Percentiles rank a stretch among this genome's conserved stretches.
These are phyloP conservation scores for Grallaria varia DNA, from an alignment of 2,113 vertebrate species.

Conservation along the genomic window DNA sequence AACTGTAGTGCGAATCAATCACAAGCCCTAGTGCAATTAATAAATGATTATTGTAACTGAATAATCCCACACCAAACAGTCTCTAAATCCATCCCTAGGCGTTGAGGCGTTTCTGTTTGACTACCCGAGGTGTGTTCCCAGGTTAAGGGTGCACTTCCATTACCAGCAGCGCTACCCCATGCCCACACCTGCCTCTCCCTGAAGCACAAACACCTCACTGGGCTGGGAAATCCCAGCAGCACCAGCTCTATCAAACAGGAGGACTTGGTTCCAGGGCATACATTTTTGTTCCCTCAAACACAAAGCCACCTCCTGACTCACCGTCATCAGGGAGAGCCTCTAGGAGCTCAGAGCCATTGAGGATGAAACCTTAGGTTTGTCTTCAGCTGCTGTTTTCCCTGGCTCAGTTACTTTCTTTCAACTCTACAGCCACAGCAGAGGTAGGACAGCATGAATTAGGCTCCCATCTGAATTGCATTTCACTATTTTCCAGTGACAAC, in stretches of 20 bases:
- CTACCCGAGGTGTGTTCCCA: no score
- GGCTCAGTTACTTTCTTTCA: neutral
- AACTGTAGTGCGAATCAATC: neutral
- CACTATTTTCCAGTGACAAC: neutral
- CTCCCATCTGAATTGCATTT: neutral
- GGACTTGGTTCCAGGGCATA: neutral
- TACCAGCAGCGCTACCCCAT: accelerated
- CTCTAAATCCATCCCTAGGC: neutral
- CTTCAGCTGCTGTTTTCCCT: neutral
- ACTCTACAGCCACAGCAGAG: neutral
- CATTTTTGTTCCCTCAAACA: neutral
- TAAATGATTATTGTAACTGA: neutral
- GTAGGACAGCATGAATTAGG: neutral
- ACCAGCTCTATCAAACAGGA: neutral
- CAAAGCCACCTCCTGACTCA: neutral
- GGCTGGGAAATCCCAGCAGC: neutral
- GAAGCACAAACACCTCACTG: neutral
- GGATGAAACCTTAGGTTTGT: neutral
- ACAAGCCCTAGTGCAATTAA: neutral
- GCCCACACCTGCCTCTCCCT: accelerated
- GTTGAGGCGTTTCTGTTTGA: accelerated
- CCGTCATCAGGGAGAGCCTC: neutral
- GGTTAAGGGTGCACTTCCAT: accelerated
- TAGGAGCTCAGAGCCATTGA: neutral
- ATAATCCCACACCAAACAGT: neutral